Base-by-base conservation (phyloP, 2,888 invertebrate species). In the Sepioteuthis lessoniana region DNA sequence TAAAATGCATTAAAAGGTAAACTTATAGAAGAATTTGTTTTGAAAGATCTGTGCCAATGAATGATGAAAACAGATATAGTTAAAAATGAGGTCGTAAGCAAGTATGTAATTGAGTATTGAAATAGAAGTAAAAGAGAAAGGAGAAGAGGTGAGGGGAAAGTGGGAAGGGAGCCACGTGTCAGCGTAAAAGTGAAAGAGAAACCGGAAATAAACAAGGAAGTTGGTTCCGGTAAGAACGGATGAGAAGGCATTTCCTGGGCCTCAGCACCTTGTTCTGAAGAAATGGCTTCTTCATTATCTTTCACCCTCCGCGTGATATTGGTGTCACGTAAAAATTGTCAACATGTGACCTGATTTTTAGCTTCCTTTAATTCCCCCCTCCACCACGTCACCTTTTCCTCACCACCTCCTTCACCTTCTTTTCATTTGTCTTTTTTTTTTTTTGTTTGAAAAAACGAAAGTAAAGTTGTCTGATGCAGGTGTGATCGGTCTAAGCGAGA, bases 251-350 rank as follows among this genome's bases (percentile, higher is more conserved):
- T 76, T 76, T 76, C 35, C 76, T 13, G 13, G n/a, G 10, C 76
- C n/a, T 16, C 16, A 13, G 31, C 5, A 3, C 13, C n/a, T n/a
- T n/a, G 2, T 25, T 16, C 0, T 8, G 0, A 13, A n/a, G 16
- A 76, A 35, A 76, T 76, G 19, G 16, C 13, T 76, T 76, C n/a
- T 35, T 13, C n/a, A 8, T 76, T 76, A 28, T 55, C 55, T 42
- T 7, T 42, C 42, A 5, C 42, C 7, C 42, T 42, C 42, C 42
- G 7, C 42, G 42, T 42, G 42, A 55, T 19, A 19, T 76, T 10
- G 16, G 16, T 76, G 76, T 35, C 76, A 76, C 16, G 76, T 7
- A n/a, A 76, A 76, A n/a, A 35, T 76, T 35, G 76, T 76, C 76
- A 76, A n/a, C 35, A 76, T 16, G 13, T n/a, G 76, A 76, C 76